Evolutionary conservation across 2,888 invertebrate species (phyloP).

Genomic region (Ophonus ardosiacus): DNA sequence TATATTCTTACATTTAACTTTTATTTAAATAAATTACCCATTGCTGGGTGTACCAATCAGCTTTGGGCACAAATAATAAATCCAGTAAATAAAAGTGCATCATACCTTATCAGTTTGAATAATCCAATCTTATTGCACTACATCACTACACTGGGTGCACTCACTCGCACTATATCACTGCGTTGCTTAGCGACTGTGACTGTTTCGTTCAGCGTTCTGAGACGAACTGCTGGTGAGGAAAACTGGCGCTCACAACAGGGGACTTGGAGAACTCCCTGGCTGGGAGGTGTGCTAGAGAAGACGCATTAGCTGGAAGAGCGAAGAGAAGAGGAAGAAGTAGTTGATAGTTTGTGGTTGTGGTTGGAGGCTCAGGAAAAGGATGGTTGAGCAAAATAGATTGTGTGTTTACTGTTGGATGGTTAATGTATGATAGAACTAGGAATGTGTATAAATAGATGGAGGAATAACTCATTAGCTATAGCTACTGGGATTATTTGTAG

Average conservation of each 20-base stretch:
- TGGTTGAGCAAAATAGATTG: not conserved
- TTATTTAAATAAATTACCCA: too few relatives aligned
- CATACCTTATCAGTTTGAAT: not conserved
- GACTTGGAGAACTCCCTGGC: not conserved
- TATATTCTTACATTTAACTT: too few relatives aligned
- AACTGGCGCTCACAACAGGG: not conserved
- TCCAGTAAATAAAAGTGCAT: not conserved
- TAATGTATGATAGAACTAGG: too few relatives aligned
- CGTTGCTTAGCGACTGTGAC: slow-evolving; percentile 12
- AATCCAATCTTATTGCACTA: slow-evolving; percentile 17
- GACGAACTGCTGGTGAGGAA: slow-evolving; percentile 7
- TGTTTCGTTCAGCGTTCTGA: slow-evolving; percentile 8
- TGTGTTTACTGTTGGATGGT: not conserved
- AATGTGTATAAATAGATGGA: not conserved
- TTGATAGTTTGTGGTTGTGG: not conserved
- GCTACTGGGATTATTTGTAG: not conserved
- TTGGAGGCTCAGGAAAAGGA: not conserved
- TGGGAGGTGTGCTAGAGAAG: slow-evolving; percentile 2
- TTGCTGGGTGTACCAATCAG: too few relatives aligned
- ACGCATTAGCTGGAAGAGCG: not conserved
- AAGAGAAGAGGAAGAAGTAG: not conserved
- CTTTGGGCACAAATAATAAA: too few relatives aligned
- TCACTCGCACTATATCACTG: slow-evolving; percentile 2
- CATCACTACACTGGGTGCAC: slow-evolving; percentile 33
- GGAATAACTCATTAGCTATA: not conserved